Percentiles rank a stretch among this genome's conserved stretches.
phyloP scores from a whole-genome alignment of 1,140 invertebrate genomes.

The Atta cephalotes region DNA sequence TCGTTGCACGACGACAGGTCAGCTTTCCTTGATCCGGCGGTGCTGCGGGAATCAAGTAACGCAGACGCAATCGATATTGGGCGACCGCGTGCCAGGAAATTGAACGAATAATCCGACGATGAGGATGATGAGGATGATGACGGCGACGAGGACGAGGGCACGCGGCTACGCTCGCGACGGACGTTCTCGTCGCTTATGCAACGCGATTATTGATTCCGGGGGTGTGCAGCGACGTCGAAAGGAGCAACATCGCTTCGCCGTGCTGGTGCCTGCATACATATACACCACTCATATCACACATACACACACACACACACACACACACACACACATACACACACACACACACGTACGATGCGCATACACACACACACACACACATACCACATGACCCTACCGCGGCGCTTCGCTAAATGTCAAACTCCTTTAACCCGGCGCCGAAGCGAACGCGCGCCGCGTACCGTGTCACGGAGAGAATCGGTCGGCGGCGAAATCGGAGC shows the following conservation, averaged over 20 bases:
- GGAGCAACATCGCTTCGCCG: conserved; percentile 61
- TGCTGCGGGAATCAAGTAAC: neutral
- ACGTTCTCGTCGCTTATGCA: conserved; percentile 60
- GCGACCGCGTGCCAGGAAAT: conserved; percentile 30
- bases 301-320: neutral
- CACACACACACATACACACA: neutral
- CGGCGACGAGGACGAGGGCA: conserved; percentile 5
- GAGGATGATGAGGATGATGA: neutral
- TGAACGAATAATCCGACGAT: conserved; percentile 3
- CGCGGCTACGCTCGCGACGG: conserved; percentile 14
- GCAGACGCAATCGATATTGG: conserved; percentile 42
- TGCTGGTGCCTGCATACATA: conserved; percentile 27
- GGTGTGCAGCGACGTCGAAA: conserved; percentile 56
- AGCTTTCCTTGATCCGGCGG: neutral
- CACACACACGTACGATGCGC: neutral
- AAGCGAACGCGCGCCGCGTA: neutral
- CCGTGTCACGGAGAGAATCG: neutral
- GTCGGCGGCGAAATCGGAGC: neutral
- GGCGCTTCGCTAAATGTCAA: conserved; percentile 60
- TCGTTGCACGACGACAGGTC: neutral
- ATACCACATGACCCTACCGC: conserved; percentile 37
- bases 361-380: neutral
- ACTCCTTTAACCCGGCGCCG: conserved; percentile 48
- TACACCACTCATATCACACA: neutral
- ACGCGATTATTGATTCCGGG: conserved; percentile 60